Evolutionary conservation across 2,888 invertebrate genomes (phyloP).

Genomic region (Chymomyza caudatula): DNA sequence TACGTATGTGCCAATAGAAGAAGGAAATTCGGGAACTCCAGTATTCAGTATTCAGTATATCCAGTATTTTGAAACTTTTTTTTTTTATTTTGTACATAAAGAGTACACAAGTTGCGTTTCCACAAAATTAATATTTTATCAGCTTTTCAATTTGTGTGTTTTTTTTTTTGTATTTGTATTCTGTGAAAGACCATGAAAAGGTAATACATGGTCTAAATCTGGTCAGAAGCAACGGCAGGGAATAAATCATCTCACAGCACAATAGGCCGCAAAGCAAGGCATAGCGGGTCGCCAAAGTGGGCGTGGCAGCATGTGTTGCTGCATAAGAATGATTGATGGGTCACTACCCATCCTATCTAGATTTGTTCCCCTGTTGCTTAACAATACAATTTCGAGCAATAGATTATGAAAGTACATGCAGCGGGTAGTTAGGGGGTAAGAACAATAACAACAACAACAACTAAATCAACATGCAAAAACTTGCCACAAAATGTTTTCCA

Average conservation of each 20-base stretch:
- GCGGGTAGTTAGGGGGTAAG: background rate
- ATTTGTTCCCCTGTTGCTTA: background rate
- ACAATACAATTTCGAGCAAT: background rate
- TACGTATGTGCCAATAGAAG: no score
- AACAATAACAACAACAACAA: background rate
- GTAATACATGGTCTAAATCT: background rate
- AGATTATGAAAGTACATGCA: background rate
- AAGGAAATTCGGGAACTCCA: no score
- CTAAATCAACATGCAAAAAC: constrained; percentile 15
- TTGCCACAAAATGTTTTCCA: background rate
- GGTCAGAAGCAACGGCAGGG: background rate
- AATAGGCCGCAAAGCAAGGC: background rate
- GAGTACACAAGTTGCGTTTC: no score
- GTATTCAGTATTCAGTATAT: no score
- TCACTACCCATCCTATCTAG: background rate
- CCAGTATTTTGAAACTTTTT: no score
- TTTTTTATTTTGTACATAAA: no score
- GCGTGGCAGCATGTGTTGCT: constrained; percentile 41
- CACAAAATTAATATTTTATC: no score
- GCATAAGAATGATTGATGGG: constrained; percentile 59
- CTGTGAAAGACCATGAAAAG: constrained; percentile 25
- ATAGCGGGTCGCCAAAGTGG: background rate
- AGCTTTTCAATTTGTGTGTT: no score
- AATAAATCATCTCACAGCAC: background rate
- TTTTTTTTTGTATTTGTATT: no score